Conservation (phyloP, 2,888 invertebrate genomes). For the Spodoptera exigua region DNA sequence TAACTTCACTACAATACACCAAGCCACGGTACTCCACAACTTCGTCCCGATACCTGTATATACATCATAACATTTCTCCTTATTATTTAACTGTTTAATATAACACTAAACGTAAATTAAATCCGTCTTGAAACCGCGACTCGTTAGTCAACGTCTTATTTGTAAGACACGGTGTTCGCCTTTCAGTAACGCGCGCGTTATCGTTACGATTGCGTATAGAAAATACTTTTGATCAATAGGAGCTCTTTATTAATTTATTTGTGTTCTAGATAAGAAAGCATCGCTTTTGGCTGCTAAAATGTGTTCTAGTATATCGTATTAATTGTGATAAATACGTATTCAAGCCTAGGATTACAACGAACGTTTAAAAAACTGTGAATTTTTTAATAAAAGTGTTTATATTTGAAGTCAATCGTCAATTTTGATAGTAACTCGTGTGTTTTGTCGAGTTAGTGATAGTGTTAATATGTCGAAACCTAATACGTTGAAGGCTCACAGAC, state of each 20-base stretch:
- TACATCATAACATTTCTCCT: conserved; percentile 85
- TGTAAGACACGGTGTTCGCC: conserved; percentile 34
- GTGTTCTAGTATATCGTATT: conserved; percentile 61
- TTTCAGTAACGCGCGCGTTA: conserved; percentile 49
- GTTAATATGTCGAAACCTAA: conserved; percentile 85
- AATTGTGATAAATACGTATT: conserved; percentile 69
- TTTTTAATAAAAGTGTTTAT: conserved; percentile 63
- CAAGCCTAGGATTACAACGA: conserved; percentile 75
- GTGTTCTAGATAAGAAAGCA: conserved; percentile 78
- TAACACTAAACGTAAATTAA: conserved; percentile 77
- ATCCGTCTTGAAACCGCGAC: conserved; percentile 78
- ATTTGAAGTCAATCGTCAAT: conserved; percentile 63
- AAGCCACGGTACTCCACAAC: conserved; percentile 82
- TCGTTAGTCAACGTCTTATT: conserved; percentile 36
- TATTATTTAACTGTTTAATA: conserved; percentile 76
- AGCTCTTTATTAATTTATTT: conserved; percentile 86
- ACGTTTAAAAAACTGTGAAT: conserved; percentile 63
- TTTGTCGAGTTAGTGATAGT: conserved; percentile 66
- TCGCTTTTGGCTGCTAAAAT: conserved; percentile 70
- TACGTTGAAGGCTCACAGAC: conserved; percentile 85
- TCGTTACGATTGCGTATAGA: conserved; percentile 51
- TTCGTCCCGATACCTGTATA: conserved; percentile 84
- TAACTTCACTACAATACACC: conserved; percentile 81
- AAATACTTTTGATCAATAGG: conserved; percentile 85
- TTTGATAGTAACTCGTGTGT: conserved; percentile 58